Conservation (phyloP, 2,888 invertebrate genomes). For the Shargacucullia verbasci region DNA sequence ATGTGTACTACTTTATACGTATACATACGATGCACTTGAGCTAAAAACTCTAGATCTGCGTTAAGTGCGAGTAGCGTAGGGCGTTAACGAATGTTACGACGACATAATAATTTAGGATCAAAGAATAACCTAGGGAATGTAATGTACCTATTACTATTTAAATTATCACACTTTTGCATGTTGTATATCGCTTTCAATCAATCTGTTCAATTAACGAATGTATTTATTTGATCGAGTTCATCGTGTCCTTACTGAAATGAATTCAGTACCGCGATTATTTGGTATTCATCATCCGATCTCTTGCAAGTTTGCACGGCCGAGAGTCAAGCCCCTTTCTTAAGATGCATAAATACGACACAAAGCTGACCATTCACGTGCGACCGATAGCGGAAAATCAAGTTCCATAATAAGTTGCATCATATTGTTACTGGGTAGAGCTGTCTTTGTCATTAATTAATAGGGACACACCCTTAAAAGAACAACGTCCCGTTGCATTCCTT, state of each 20-base stretch:
- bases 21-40: conserved; percentile 13
- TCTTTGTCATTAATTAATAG: conserved; percentile 57
- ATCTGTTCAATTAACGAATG: conserved; percentile 19
- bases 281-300: conserved; percentile 42
- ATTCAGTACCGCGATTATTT: conserved; percentile 6
- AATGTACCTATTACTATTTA: no score
- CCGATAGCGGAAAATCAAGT: conserved; percentile 52
- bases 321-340: conserved; percentile 46
- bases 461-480: conserved; percentile 54
- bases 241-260: conserved; percentile 21
- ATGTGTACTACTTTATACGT: conserved; percentile 33
- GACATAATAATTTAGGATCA: no score
- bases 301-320: conserved; percentile 36
- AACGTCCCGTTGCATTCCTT: conserved; percentile 38
- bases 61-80: no score
- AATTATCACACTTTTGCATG: neutral
- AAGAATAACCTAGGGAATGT: no score
- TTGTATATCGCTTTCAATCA: conserved; percentile 13
- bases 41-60: neutral
- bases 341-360: conserved; percentile 55
- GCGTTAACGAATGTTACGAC: no score
- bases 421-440: conserved; percentile 42
- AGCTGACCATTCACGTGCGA: conserved; percentile 60
- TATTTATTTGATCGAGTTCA: no score
- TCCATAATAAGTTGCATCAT: conserved; percentile 62